Base-by-base conservation (phyloP, 2,888 invertebrate species). In the Drosophila stalkeri region DNA sequence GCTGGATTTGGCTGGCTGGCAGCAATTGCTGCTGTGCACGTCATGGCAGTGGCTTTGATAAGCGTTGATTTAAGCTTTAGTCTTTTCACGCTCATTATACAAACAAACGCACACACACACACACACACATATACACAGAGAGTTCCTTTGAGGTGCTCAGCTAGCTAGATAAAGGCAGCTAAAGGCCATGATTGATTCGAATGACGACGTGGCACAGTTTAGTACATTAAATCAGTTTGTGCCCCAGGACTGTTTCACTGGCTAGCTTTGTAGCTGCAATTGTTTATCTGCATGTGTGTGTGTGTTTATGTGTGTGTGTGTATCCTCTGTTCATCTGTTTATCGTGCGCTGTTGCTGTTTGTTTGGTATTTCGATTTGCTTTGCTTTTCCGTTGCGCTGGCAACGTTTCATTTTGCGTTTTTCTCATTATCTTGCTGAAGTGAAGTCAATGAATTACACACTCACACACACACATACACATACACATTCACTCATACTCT, bases 201-300 rank as follows among this genome's bases (percentile, higher is more conserved):
- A 71, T 64, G 49, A 14, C 35, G 39, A 54, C 55, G 62, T 69
- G 52, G 47, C 60, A 60, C 60, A 39, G 65, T 66, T 70, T 77
- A 72, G 85, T 86, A 73, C 82, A 83, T 84, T 81, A 83, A 81
- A 75, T 78, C 82, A 81, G 78, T 64, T 66, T n/a, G 31, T 56
- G 43, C 54, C 46, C 46, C 64, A 37, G 55, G 56, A 49, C 33
- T n/a, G 43, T 18, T 18, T 18, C 43, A 37, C 47, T 31, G 49
- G 59, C 60, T 39, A 35, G 52, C 52, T 52, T 35, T 52, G 18
- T 49, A 46, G 33, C 43, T 41, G 27, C 55, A 54, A 6, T 61
- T 47, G 43, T 44, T n/a, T 39, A 8, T 60, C 12, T 39, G 27
- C 39, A 3, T 43, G 6, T 35, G 33, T 2, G 9, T 12, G 27